A percentile compares a stretch with the other conserved stretches of the same genome.
phyloP scores from a whole-genome alignment of 2,113 vertebrate species.

The Cyanoderma ruficeps region DNA sequence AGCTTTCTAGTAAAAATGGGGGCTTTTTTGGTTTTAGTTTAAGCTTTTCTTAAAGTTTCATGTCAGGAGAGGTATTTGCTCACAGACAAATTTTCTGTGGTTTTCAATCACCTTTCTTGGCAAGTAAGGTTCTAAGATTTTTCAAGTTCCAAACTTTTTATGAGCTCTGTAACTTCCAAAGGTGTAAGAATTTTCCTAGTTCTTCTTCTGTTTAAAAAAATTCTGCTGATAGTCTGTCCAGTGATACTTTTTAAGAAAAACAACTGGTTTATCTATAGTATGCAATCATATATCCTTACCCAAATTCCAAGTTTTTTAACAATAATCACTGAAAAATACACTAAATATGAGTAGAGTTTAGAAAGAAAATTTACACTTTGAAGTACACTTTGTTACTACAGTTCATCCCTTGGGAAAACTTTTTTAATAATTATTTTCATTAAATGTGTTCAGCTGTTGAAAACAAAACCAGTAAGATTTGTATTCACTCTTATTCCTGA shows the following conservation, averaged over 20 bases:
- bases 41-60: background rate
- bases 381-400: background rate
- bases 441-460: background rate
- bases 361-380: background rate
- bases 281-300: background rate
- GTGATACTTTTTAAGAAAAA: background rate
- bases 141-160: background rate
- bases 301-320: background rate
- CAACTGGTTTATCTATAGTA: background rate
- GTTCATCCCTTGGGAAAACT: background rate
- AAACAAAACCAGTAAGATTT: background rate
- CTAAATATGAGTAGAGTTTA: background rate
- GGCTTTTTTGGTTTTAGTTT: background rate
- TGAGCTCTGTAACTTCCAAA: background rate
- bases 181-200: background rate
- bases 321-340: background rate
- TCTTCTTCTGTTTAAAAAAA: background rate
- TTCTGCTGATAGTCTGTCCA: background rate
- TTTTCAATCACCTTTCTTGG: background rate
- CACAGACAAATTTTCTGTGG: background rate
- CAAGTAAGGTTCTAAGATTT: background rate
- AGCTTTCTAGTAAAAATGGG: background rate
- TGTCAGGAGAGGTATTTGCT: background rate
- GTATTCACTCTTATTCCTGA: background rate
- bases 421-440: background rate